Conservation (phyloP, 2,113 vertebrate species). For the Takifugu flavidus region DNA sequence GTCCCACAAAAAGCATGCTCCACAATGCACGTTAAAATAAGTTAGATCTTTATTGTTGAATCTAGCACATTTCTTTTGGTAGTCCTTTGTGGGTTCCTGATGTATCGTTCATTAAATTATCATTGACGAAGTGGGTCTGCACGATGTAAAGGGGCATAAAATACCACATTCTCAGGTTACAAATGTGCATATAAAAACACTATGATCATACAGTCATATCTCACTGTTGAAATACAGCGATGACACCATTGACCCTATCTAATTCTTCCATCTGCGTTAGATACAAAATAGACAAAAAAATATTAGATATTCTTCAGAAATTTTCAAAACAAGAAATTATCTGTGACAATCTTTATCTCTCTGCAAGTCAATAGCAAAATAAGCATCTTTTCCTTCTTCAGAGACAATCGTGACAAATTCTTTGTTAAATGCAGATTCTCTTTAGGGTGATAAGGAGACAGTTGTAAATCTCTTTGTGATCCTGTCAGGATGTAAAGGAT, state of each 20-base stretch:
- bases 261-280: slow-evolving; percentile 48
- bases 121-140: slow-evolving; percentile 39
- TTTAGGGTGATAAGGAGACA: slow-evolving; percentile 19
- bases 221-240: slow-evolving; percentile 52
- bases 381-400: slow-evolving; percentile 47
- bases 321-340: slow-evolving; percentile 60
- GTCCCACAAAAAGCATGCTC: slow-evolving; percentile 8
- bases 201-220: slow-evolving; percentile 20
- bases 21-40: slow-evolving; percentile 32
- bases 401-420: slow-evolving; percentile 41
- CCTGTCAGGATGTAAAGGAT: slow-evolving; percentile 7
- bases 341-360: slow-evolving; percentile 49
- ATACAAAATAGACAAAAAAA: slow-evolving; percentile 75
- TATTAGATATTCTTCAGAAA: slow-evolving; percentile 55
- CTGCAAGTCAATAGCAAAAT: slow-evolving; percentile 68
- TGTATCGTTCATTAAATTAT: slow-evolving; percentile 30
- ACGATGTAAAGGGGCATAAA: slow-evolving; percentile 52
- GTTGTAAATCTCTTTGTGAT: slow-evolving; percentile 34
- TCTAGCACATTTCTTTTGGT: slow-evolving; percentile 50
- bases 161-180: slow-evolving; percentile 56
- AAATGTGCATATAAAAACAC: slow-evolving; percentile 63
- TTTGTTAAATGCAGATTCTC: slow-evolving; percentile 26
- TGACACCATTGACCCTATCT: slow-evolving; percentile 47
- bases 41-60: slow-evolving; percentile 52
- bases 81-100: slow-evolving; percentile 27